Evolutionary conservation across 2,888 invertebrate species (phyloP), one percentile per base, ranked within the genome.

Genomic region (Pollenia amentaria): DNA sequence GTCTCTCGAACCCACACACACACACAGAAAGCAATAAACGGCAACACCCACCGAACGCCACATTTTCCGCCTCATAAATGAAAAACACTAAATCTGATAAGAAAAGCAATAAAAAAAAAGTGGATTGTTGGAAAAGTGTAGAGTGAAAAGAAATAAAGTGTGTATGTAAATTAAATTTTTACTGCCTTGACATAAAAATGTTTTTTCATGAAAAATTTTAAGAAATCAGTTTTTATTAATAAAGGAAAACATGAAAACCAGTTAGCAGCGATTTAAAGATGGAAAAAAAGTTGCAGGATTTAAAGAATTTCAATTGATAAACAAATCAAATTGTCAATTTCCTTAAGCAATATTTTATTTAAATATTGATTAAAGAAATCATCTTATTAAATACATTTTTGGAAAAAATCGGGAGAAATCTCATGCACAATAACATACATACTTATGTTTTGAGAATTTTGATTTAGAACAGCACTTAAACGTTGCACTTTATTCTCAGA

Each of bases 81-180:
- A 14, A 14, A 62, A 48, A 12, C 38, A 16, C 9, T 62, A 29
- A 44, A 62, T 16, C 12, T 48, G 14, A 48, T 40, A 21, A 55
- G 10, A 29, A 29, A 55, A 72, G 44, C 55, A 42, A 72, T 69
- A 51, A 51, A 69, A 51, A 51, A 38, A 38, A 21, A 55, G 18
- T 21, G 29, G 29, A 29, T 29, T 29, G 29, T 29, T 21, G 18
- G 21, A 18, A 4, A 8, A 3, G 14, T 38, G 2, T 6, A 8
- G 6, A 8, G 12, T 0, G 7, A 14, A 38, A n/a, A 60, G 16
- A 9, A 40, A n/a, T 1, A 40, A 62, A 40, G n/a, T 38, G 40
- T 62, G 60, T 40, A 29, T 29, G 29, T 29, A 29, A 29, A 29
- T 29, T 29, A 29, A 62, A 60, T 16, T 60, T 40, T 38, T 57